Evolutionary conservation across 2,888 invertebrate genomes (phyloP).

Genomic region (Ptychoptera contaminata): DNA sequence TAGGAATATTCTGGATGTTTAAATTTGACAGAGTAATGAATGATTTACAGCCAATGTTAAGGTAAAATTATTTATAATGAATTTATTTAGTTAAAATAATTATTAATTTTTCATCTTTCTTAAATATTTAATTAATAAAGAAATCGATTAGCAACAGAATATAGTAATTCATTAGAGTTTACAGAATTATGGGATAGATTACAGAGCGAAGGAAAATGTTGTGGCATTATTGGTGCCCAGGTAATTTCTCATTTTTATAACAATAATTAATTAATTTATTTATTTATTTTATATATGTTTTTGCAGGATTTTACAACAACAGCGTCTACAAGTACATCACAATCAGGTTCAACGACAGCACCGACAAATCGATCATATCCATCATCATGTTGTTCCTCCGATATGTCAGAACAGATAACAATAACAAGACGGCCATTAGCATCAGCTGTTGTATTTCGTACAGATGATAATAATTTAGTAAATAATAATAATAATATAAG

Average conservation of each 20-base stretch:
- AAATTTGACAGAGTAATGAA: constrained; percentile 59
- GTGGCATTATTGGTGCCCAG: constrained; percentile 51
- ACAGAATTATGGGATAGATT: constrained; percentile 63
- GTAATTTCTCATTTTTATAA: constrained; percentile 8
- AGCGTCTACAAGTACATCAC: constrained; percentile 8
- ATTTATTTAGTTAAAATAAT: not conserved
- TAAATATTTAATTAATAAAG: constrained; percentile 6
- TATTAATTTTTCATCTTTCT: not conserved
- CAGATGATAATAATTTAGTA: constrained; percentile 9
- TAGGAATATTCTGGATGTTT: constrained; percentile 76
- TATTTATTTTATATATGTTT: not conserved
- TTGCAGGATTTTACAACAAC: not conserved
- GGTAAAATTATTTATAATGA: constrained; percentile 19
- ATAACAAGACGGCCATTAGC: constrained; percentile 14
- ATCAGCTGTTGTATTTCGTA: constrained; percentile 14
- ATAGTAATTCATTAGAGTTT: constrained; percentile 55
- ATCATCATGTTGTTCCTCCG: constrained; percentile 14
- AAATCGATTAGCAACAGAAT: constrained; percentile 43
- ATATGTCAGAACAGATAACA: constrained; percentile 14
- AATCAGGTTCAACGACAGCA: too few relatives aligned
- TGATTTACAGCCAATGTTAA: constrained; percentile 52
- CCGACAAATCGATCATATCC: constrained; percentile 15
- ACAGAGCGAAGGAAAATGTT: constrained; percentile 60
- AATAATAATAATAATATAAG: constrained; percentile 7
- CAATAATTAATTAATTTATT: not conserved